Percentiles rank a stretch among this genome's conserved stretches.
phyloP scores from a whole-genome alignment of 2,888 invertebrate genomes.

The Hoplodrina ambigua region DNA sequence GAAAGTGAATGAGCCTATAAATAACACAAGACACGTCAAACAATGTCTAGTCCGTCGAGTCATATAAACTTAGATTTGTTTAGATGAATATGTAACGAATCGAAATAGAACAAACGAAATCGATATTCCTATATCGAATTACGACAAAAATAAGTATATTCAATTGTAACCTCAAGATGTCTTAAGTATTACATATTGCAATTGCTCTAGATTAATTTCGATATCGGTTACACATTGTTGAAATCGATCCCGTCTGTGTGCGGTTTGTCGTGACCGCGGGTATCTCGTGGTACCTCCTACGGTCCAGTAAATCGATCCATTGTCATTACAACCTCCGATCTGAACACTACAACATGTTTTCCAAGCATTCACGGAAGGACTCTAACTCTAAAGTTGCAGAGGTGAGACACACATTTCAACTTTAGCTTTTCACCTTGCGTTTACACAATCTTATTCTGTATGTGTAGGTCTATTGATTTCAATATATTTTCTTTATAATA shows the following conservation, averaged over 20 bases:
- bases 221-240: conserved; percentile 65
- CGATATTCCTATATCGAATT: conserved; percentile 50
- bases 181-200: conserved; percentile 51
- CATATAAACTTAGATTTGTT: conserved; percentile 20
- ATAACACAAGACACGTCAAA: conserved; percentile 35
- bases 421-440: conserved; percentile 51
- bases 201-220: conserved; percentile 63
- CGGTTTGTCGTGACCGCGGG: conserved; percentile 72
- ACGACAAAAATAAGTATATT: conserved; percentile 46
- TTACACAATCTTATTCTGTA: conserved; percentile 36
- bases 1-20: conserved; percentile 45
- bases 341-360: conserved; percentile 86
- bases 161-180: conserved; percentile 60
- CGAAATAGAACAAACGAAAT: conserved; percentile 53
- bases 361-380: conserved; percentile 86
- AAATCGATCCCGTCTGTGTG: conserved; percentile 62
- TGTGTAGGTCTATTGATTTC: conserved; percentile 37
- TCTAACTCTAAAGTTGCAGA: conserved; percentile 80
- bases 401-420: conserved; percentile 77
- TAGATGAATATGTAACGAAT: conserved; percentile 39
- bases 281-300: conserved; percentile 49
- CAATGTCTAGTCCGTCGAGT: conserved; percentile 18
- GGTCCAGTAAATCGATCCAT: conserved; percentile 82
- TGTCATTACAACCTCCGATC: conserved; percentile 73
- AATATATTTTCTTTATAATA: conserved; percentile 32